Base-by-base conservation (phyloP, 2,113 vertebrate genomes). In the Cryptoleucopteryx plumbea region DNA sequence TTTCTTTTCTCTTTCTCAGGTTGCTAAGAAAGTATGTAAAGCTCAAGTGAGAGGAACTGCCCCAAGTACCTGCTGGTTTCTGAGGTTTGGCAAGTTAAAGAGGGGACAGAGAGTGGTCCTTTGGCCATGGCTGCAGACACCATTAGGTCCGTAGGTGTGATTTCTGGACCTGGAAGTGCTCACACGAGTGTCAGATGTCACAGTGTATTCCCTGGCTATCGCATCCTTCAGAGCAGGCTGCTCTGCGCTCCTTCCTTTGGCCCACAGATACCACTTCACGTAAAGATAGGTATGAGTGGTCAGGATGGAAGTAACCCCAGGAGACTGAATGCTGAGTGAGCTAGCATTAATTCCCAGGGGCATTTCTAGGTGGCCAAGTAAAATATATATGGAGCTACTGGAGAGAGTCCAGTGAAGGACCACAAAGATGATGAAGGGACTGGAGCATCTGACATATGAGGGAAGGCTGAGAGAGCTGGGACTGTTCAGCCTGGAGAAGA, bases 241-340 rank as follows among this genome's bases (percentile, higher is more conserved):
- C 63, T 66, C 70, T 43, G 36, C 1, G 2, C 52, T 81, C 52
- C 43, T 59, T 65, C 56, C 72, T 65, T 56, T 43, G 34, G 36
- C 26, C 43, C 61, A 42, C 42, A 79, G 9, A 63, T 36, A 25
- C 22, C 43, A 34, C 67, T 63, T 47, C 43, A 74, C 38, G 68
- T 42, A 16, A 50, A 71, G 58, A 32, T 6, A 36, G 0, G 1
- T 38, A 9, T 0, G 0, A 36, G n/a, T 12, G 32, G n/a, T 42
- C 43, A 53, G 48, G 43, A 40, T 84, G 47, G 36, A 72, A 78
- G 67, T 72, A 12, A 56, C 25, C 42, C 22, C n/a, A 13, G 17
- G 18, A 52, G 21, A 22, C 40, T 55, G 50, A 88, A 63, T 36
- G 29, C 52, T 32, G 52, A 48, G 9, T 29, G 36, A 81, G 26